Percentiles rank a stretch among this genome's conserved stretches.
These are phyloP conservation scores for Tipula lateralis DNA, from an alignment of 2,888 invertebrate species.

Conservation along the genomic window DNA sequence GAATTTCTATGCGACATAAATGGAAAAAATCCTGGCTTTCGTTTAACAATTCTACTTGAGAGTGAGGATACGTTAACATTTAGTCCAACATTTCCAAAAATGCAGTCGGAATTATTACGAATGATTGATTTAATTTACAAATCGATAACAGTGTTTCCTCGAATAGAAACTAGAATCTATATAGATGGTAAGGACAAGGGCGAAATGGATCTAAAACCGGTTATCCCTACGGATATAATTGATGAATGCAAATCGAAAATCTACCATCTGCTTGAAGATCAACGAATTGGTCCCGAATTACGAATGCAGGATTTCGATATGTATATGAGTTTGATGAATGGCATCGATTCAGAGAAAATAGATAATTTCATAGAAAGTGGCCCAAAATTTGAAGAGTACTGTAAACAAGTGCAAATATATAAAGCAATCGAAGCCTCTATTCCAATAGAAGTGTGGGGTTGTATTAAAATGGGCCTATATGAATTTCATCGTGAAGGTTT, in stretches of 20 bases:
- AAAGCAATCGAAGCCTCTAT: conserved; percentile 60
- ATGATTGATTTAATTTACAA: conserved; percentile 71
- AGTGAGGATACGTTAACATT: conserved; percentile 59
- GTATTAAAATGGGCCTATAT: conserved; percentile 76
- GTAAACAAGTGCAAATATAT: conserved; percentile 57
- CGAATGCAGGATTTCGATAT: conserved; percentile 74
- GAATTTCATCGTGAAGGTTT: conserved; percentile 77
- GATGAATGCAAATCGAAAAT: conserved; percentile 59
- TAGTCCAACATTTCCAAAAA: conserved; percentile 70
- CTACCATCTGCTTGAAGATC: conserved; percentile 60
- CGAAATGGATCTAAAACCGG: conserved; percentile 52
- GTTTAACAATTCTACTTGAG: conserved; percentile 44
- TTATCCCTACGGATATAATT: conserved; percentile 66
- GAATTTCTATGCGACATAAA: conserved; percentile 71
- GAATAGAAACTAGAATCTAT: conserved; percentile 69
- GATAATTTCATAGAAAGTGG: conserved; percentile 62
- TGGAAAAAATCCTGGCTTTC: conserved; percentile 68
- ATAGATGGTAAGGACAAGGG: conserved; percentile 42
- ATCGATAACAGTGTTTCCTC: conserved; percentile 65
- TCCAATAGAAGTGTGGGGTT: conserved; percentile 53
- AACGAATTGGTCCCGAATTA: conserved; percentile 67
- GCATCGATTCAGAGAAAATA: conserved; percentile 56
- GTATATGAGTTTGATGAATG: conserved; percentile 70
- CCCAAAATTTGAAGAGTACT: conserved; percentile 62
- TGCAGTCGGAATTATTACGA: conserved; percentile 63